Base-by-base conservation (phyloP, 2,888 invertebrate genomes). In the Papilio protenor region DNA sequence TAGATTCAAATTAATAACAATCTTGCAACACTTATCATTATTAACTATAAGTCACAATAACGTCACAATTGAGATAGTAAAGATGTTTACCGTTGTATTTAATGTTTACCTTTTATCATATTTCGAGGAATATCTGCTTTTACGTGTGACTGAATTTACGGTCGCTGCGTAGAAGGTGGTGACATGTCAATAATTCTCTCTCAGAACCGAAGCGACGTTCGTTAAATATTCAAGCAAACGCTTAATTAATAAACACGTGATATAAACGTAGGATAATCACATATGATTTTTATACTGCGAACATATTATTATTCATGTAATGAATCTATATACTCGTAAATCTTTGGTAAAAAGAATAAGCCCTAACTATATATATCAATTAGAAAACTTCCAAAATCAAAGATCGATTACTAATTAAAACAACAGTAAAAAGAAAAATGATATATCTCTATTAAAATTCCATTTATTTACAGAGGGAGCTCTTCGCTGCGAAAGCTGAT, bases 401-500 rank as follows among this genome's bases (percentile, higher is more conserved):
- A 27, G 14, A 23, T 3, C 2, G 14, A 12, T 12, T 27, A 61
- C 27, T 14, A 61, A 3, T 4, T 14, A 1, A 14, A 61, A 61
- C 10, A 23, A 12, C 23, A 59, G 3, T 59, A 61, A 27, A 27
- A 6, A 61, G 5, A 27, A 57, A 10, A 57, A 21, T 57, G 10
- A 57, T 21, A 57, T 21, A 12, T 57, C 21, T 10, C 11, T 57
- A 21, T 10, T 21, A 21, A 45, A 75, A 80, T 78, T 40, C 76
- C 8, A 33, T 45, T 59, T 77, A 80, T 86, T 83, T 82, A 77
- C 96, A 98, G 98, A 97, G 97, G 95, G 98, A 98, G 94, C 95
- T 98, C 85, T 98, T 98, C 89, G 96, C 97, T 86, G 96, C 96
- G 81, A 97, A 97, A 93, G 95, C 97, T 80, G 97, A 97, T 86